These are phyloP conservation scores for Stratiolaelaps scimitus DNA, from an alignment of 1,140 invertebrate species.

Conservation along the genomic window DNA sequence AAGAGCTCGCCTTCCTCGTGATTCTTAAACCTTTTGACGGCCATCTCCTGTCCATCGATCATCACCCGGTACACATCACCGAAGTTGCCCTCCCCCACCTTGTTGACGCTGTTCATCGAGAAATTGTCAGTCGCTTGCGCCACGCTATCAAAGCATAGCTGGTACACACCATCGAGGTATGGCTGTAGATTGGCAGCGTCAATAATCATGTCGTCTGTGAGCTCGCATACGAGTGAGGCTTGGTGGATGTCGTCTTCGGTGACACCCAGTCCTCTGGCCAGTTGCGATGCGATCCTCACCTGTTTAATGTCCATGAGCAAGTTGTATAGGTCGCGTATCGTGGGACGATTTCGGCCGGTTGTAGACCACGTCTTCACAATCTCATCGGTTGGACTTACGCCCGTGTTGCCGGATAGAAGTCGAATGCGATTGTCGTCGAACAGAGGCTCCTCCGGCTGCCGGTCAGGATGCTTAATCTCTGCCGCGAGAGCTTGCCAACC, in stretches of 20 bases:
- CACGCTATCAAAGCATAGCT: constrained; percentile 2
- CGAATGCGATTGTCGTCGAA: background rate
- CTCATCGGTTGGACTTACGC: background rate
- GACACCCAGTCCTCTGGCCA: background rate
- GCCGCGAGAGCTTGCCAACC: constrained; percentile 19
- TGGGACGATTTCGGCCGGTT: constrained; percentile 10
- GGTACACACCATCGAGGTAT: background rate
- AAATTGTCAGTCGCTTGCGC: background rate
- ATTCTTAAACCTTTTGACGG: constrained; percentile 8
- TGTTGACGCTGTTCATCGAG: background rate
- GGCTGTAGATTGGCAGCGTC: background rate
- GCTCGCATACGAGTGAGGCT: too few relatives aligned
- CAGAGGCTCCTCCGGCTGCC: background rate
- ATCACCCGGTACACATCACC: constrained; percentile 1
- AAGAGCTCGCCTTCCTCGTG: background rate
- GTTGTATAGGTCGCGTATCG: constrained; percentile 8
- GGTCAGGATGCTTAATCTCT: background rate
- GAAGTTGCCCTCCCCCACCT: constrained; percentile 12
- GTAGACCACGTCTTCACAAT: constrained; percentile 24
- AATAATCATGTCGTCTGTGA: background rate
- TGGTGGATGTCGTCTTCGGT: too few relatives aligned
- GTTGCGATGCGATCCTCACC: background rate
- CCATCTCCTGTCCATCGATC: constrained; percentile 24
- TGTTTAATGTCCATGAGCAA: background rate
- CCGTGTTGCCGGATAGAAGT: background rate